phyloP scores from a whole-genome alignment of 2,113 vertebrate genomes.

The Callorhinus ursinus region DNA sequence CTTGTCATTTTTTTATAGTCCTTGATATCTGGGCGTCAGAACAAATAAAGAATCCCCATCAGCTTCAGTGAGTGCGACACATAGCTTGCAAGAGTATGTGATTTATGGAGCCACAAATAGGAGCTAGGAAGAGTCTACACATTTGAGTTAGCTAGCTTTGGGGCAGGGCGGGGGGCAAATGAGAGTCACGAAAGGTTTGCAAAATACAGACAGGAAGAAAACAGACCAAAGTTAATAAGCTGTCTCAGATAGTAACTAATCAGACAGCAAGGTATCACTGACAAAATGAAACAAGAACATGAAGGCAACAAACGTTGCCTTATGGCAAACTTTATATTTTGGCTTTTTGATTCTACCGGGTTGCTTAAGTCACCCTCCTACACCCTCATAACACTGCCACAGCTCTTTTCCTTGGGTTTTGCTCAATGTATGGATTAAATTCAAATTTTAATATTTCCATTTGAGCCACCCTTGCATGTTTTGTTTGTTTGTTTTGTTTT shows the following conservation, averaged over 20 bases:
- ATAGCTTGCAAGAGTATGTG: not conserved
- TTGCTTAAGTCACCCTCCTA: not conserved
- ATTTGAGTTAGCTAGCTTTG: not conserved
- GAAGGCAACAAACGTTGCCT: not conserved
- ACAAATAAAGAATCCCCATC: conserved; percentile 26
- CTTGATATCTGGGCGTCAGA: not conserved
- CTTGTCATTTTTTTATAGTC: not conserved
- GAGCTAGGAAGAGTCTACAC: not conserved
- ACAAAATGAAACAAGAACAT: not conserved
- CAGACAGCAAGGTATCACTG: not conserved
- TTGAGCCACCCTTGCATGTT: not conserved
- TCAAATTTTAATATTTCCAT: not conserved
- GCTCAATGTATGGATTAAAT: not conserved
- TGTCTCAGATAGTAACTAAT: conserved; percentile 19
- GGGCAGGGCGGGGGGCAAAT: not conserved
- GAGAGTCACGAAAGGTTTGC: not conserved
- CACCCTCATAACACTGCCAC: accelerated
- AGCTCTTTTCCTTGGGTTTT: not conserved
- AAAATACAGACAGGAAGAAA: not conserved
- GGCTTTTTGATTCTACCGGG: not conserved
- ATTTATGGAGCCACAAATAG: not conserved
- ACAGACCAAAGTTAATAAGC: conserved; percentile 43
- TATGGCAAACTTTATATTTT: not conserved
- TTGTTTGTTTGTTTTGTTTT: not conserved
- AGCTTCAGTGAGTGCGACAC: not conserved